Base-by-base conservation (phyloP, 2,888 invertebrate species). In the Pandemis cinnamomeana region DNA sequence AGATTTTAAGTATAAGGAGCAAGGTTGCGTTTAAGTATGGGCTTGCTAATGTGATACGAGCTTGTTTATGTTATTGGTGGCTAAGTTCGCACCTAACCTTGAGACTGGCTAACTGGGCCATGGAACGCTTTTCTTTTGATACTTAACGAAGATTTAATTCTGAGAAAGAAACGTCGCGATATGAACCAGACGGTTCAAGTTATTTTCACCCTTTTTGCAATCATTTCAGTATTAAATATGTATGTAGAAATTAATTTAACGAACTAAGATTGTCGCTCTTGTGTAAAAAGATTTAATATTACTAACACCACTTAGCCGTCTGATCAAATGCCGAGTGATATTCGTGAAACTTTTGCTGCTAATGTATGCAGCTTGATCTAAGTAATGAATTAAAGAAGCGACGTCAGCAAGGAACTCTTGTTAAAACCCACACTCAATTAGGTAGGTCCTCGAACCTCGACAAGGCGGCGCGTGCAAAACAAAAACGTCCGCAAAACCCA, bases 401-500 rank as follows among this genome's bases (percentile, higher is more conserved):
- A n/a, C 5, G 13, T 13, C 13, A 51, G 0, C 11, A 51, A n/a
- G n/a, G n/a, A 51, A 51, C 51, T 51, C 44, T 5, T n/a, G 5
- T 5, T 13, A 13, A 51, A 51, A 51, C 6, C n/a, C 7, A n/a
- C 6, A 0, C 51, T 51, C 5, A 51, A n/a, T 51, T 51, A 51
- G 13, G n/a, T n/a, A 51, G 13, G 6, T 5, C 51, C 51, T 6
- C 8, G 20, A 55, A 55, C 55, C 55, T 55, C 55, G 20, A 8
- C 4, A 20, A 55, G 20, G 2, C 7, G 27, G 5, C 27, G 58
- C 58, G 58, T 20, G 27, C 8, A 11, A 58, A 58, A 48, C 64
- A 64, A 64, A 64, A 64, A 48, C 46, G 41, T n/a, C n/a, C 20
- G 80, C 82, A 78, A 81, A 82, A 84, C 86, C 89, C 89, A 92